phyloP scores from a whole-genome alignment of 2,113 vertebrate species.

The Sander vitreus region DNA sequence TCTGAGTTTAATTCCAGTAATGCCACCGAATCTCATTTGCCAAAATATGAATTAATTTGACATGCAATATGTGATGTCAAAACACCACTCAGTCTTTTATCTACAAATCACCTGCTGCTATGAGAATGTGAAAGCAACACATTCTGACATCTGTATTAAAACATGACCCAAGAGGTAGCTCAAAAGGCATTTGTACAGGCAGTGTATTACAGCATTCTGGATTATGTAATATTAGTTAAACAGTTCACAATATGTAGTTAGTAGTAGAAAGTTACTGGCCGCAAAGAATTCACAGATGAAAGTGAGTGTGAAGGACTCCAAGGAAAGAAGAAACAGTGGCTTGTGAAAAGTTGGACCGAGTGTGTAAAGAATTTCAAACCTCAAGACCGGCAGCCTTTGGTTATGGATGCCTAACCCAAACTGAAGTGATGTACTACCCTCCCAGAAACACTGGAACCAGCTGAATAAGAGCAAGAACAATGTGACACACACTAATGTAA shows the following conservation, averaged over 20 bases:
- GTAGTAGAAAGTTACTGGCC: constrained; percentile 8
- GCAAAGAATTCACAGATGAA: constrained; percentile 47
- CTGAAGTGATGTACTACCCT: constrained; percentile 57
- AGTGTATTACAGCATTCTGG: neutral
- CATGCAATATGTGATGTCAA: neutral
- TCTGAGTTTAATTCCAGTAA: neutral
- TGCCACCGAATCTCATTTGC: neutral
- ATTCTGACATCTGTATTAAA: neutral
- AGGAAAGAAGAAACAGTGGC: constrained; percentile 25
- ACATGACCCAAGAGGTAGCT: neutral
- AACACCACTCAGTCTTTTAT: neutral
- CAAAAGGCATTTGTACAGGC: neutral
- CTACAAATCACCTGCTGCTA: constrained; percentile 9
- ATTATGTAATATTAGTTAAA: constrained; percentile 7
- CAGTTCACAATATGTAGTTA: constrained; percentile 35
- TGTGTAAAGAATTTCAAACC: constrained; percentile 71
- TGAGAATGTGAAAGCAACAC: neutral
- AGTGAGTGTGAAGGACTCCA: constrained; percentile 35
- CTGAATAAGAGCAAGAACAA: constrained; percentile 65
- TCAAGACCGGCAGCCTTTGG: constrained; percentile 53
- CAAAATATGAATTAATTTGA: neutral
- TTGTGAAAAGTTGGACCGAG: constrained; percentile 58
- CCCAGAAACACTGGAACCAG: constrained; percentile 51
- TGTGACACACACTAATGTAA: constrained; percentile 74
- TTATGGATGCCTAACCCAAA: constrained; percentile 72